Conservation (phyloP, 2,113 vertebrate species). For the Hippocampus mohnikei region DNA sequence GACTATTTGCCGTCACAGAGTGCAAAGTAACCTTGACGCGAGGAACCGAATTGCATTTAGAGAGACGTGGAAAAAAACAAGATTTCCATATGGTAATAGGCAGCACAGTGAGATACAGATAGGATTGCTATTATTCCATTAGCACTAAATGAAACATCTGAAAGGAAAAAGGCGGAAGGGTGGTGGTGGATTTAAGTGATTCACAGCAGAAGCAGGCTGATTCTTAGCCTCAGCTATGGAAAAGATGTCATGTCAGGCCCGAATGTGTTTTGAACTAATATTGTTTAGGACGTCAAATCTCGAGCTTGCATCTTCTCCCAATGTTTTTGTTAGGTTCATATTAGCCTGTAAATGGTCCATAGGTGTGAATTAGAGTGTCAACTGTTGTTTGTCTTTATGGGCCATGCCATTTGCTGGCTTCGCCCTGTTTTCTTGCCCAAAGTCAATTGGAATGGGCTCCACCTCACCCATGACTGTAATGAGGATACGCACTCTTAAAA, state of each 20-base stretch:
- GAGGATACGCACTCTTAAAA: background rate
- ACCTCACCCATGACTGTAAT: background rate
- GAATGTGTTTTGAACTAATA: background rate
- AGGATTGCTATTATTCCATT: slow-evolving; percentile 61
- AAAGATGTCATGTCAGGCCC: background rate
- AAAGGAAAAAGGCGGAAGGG: slow-evolving; percentile 5
- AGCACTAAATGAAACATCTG: slow-evolving; percentile 42
- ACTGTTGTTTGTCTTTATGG: too few species aligned
- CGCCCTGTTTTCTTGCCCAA: too few species aligned
- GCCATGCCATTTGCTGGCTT: too few species aligned
- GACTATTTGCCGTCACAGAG: slow-evolving; percentile 31
- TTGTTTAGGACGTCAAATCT: too few species aligned
- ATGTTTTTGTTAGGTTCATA: too few species aligned
- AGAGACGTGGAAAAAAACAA: slow-evolving; percentile 35
- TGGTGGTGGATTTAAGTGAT: background rate
- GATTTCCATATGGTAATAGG: slow-evolving; percentile 66
- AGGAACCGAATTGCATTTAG: slow-evolving; percentile 41
- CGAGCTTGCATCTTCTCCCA: too few species aligned
- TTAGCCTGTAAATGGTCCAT: too few species aligned
- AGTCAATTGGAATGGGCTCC: background rate
- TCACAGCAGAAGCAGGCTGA: slow-evolving; percentile 5
- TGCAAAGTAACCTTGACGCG: slow-evolving; percentile 54
- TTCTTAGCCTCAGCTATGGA: slow-evolving; percentile 10
- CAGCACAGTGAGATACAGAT: slow-evolving; percentile 56
- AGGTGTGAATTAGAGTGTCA: too few species aligned